phyloP scores from a whole-genome alignment of 2,888 invertebrate genomes.

The Hymenopus coronatus region DNA sequence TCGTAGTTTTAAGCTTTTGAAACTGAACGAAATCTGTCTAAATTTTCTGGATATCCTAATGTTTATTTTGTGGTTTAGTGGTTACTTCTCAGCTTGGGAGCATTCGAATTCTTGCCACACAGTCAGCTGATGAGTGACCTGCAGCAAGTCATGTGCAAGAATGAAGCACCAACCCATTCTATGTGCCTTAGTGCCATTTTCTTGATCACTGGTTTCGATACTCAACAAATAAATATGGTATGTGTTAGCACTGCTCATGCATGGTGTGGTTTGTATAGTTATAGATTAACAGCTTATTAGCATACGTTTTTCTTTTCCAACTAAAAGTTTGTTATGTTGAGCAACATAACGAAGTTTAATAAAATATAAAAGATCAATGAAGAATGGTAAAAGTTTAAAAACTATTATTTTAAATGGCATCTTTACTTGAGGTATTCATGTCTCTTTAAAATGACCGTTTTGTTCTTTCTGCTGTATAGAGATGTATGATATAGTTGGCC shows the following conservation, averaged over 20 bases:
- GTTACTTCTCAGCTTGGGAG: conserved; percentile 42
- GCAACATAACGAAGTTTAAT: too few species aligned
- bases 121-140: conserved; percentile 36
- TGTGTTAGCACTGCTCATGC: conserved; percentile 5
- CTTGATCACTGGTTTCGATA: conserved; percentile 57
- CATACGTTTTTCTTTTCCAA: too few species aligned
- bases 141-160: conserved; percentile 47
- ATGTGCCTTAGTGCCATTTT: conserved; percentile 61
- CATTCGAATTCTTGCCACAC: conserved; percentile 46
- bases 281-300: too few species aligned
- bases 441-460: too few species aligned
- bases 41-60: neutral
- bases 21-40: neutral
- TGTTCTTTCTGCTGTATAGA: too few species aligned
- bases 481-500: too few species aligned
- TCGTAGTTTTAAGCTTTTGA: neutral
- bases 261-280: too few species aligned
- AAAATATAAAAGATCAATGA: too few species aligned
- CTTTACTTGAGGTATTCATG: too few species aligned
- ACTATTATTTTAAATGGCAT: too few species aligned
- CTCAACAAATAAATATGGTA: conserved; percentile 57
- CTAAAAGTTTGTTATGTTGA: too few species aligned
- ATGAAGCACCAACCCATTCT: conserved; percentile 48
- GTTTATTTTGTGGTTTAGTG: neutral
- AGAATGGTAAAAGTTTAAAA: too few species aligned